Conservation (phyloP, 2,113 vertebrate species). For the Mus musculus region DNA sequence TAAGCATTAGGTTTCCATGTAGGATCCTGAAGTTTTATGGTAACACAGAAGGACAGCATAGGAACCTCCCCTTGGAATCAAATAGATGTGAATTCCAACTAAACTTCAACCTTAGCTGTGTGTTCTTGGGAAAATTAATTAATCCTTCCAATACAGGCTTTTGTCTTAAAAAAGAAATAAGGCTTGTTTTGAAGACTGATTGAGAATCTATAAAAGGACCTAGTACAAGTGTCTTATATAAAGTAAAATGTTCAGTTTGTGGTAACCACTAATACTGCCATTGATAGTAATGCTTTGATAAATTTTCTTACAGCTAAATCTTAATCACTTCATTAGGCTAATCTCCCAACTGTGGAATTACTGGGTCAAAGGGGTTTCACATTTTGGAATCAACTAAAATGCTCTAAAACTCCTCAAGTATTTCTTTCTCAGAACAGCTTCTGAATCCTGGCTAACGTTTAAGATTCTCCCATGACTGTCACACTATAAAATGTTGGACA, state of each 20-base stretch:
- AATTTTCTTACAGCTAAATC: slow-evolving; percentile 49
- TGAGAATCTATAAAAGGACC: neutral
- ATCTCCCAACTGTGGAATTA: slow-evolving; percentile 45
- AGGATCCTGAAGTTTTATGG: neutral
- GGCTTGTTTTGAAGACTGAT: slow-evolving; percentile 27
- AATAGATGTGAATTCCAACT: neutral
- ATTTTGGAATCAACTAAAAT: slow-evolving; percentile 7
- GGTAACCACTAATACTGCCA: slow-evolving; percentile 23
- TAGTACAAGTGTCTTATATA: neutral
- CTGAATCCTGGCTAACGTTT: neutral
- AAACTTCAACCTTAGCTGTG: neutral
- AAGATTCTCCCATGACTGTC: neutral
- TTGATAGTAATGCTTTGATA: slow-evolving; percentile 29
- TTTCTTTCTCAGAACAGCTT: slow-evolving; percentile 34
- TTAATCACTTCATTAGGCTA: slow-evolving; percentile 41
- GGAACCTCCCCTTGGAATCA: slow-evolving; percentile 20
- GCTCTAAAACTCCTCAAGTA: neutral
- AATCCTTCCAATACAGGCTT: neutral
- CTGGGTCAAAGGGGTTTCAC: neutral
- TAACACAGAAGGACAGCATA: neutral
- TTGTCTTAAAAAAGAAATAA: slow-evolving; percentile 3
- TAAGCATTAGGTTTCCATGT: slow-evolving; percentile 3
- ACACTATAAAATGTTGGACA: neutral
- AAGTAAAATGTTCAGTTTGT: slow-evolving; percentile 50
- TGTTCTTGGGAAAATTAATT: slow-evolving; percentile 43